A percentile compares a stretch with the other conserved stretches of the same genome.
These are phyloP conservation scores for Scrobipalpa costella DNA, from an alignment of 2,888 invertebrate genomes.

Conservation along the genomic window DNA sequence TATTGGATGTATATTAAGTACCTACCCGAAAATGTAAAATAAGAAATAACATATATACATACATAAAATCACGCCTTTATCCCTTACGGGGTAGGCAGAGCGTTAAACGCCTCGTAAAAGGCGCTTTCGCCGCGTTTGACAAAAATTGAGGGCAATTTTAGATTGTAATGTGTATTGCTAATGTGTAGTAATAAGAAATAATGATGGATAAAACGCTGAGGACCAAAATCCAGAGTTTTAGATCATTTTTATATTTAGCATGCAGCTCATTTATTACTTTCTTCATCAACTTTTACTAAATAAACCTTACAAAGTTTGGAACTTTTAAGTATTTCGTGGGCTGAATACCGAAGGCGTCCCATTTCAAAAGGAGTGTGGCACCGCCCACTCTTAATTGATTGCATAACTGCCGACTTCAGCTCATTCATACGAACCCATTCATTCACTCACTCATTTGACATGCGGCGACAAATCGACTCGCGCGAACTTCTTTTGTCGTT, in stretches of 20 bases:
- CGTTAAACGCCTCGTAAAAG: no score
- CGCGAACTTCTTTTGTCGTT: slow-evolving; percentile 35
- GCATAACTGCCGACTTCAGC: slow-evolving; percentile 67
- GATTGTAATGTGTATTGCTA: no score
- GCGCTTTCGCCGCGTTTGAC: no score
- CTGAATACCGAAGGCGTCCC: slow-evolving; percentile 40
- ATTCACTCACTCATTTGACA: slow-evolving; percentile 60
- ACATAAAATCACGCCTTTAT: no score
- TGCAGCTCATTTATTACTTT: slow-evolving; percentile 14
- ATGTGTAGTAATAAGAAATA: no score
- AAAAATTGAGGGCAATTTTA: no score
- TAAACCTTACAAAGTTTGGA: background rate
- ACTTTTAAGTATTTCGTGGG: slow-evolving; percentile 42
- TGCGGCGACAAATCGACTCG: slow-evolving; percentile 72
- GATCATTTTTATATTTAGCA: background rate
- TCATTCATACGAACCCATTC: slow-evolving; percentile 50
- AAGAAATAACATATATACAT: no score
- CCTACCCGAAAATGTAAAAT: no score
- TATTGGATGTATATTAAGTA: no score
- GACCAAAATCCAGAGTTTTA: background rate
- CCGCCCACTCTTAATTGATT: slow-evolving; percentile 75
- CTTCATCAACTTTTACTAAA: background rate
- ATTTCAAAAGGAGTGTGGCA: slow-evolving; percentile 44
- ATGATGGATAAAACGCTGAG: no score
- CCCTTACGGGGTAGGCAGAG: no score